Evolutionary conservation across 2,888 invertebrate genomes (phyloP).

Genomic region (Galerucella pusilla): DNA sequence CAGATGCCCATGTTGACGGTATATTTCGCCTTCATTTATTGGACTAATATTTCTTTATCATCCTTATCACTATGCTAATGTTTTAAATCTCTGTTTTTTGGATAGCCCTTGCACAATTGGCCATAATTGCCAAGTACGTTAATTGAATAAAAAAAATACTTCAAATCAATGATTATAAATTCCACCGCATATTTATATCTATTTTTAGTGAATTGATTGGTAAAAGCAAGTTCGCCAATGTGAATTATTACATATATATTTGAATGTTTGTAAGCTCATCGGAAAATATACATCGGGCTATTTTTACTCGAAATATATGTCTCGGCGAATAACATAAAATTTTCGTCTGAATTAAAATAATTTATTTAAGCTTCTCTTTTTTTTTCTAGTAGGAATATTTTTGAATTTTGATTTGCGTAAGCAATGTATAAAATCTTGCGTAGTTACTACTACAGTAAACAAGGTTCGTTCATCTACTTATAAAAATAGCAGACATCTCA

Average conservation of each 20-base stretch:
- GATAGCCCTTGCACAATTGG: too few species aligned
- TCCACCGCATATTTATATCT: neutral
- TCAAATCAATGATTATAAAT: neutral
- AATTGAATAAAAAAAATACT: too few species aligned
- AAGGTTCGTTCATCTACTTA: too few species aligned
- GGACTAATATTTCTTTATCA: too few species aligned
- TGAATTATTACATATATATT: neutral
- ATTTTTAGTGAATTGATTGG: neutral
- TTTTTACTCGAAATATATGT: neutral
- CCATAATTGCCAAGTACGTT: too few species aligned
- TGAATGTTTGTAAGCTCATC: too few species aligned
- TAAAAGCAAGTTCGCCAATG: neutral
- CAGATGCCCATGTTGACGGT: too few species aligned
- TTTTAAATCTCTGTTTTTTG: too few species aligned
- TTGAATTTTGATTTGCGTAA: conserved; percentile 2
- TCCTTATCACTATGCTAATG: too few species aligned
- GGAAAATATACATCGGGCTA: neutral
- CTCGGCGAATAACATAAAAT: neutral
- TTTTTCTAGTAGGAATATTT: neutral
- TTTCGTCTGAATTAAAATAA: neutral
- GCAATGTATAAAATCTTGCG: neutral
- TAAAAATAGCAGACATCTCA: too few species aligned
- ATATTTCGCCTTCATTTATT: too few species aligned
- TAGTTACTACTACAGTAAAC: neutral
- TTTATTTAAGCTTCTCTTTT: neutral